Base-by-base conservation (phyloP, 2,888 invertebrate genomes). In the Nyleta sp. region DNA sequence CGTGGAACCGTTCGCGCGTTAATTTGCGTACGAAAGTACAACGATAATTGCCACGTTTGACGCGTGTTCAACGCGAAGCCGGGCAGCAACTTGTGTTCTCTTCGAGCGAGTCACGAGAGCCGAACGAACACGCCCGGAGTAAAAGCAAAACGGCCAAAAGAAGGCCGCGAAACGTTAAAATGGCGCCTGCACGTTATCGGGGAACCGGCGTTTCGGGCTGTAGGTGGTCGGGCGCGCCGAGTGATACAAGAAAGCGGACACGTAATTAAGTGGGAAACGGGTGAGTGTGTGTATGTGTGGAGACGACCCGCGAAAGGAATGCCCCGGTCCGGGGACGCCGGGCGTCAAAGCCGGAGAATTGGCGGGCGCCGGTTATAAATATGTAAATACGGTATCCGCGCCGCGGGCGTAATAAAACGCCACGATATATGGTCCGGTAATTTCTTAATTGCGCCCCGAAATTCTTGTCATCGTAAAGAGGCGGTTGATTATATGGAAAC, bases 401-500 rank as follows among this genome's bases (percentile, higher is more conserved):
- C 78, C 80, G 80, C 64, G 81, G 80, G 78, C 85, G 28, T 28
- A 28, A 88, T 90, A 89, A 89, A 90, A 87, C 85, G 85, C 62
- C 68, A 86, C 86, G 87, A 90, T 90, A 89, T 90, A 90, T 85
- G 89, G 85, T 83, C 86, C 83, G 87, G 89, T 89, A 89, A 89
- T 89, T 89, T 89, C 89, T 89, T 89, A 89, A 89, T 89, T 89
- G 89, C 88, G 83, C 83, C 78, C 84, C 86, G 84, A 89, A 89
- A 89, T 89, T 89, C 88, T 87, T 89, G 89, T 89, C 89, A 88
- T 88, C 88, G 86, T 89, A 89, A 89, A 89, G 82, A 87, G 85
- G 82, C 83, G 84, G 82, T 86, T 87, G 87, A 88, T 89, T 87
- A 85, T 84, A 86, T 85, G 84, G 84, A 84, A 86, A 86, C 83